Base-by-base conservation (phyloP, 1,140 invertebrate species). In the Drosophila subobscura region DNA sequence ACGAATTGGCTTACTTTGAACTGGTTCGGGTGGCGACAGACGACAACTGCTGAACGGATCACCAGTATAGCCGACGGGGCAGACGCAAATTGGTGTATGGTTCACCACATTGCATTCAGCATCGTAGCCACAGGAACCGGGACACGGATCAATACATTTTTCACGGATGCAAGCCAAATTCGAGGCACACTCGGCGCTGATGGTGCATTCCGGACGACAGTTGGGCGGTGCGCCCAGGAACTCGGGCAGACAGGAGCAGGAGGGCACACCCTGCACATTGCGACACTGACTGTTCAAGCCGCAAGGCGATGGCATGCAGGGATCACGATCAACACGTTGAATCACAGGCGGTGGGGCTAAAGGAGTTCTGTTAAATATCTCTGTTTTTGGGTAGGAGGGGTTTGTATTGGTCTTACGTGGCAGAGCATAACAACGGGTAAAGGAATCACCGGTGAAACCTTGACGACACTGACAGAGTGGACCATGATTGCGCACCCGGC, bases 91-190 rank as follows among this genome's bases (percentile, higher is more conserved):
- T 1, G 96, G 96, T 51, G 95, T 96, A 75, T 97, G 96, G 86
- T 96, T 96, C 8, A 96, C 94, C 1, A 97, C 96, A 93, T 96
- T 95, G 88, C 96, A 98, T 33, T 95, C 93, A n/a, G 96, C 96
- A 44, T 94, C 94, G 70, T 95, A 94, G 14, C 96, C 97, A 89
- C 97, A 98, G 5, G 96, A 95, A 10, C 96, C 96, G 0, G 95
- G 92, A 88, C 96, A 98, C 1, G 97, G 96, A 92, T 98, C 95
- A 2, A 95, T 95, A 90, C 97, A 97, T 81, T 96, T 96, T 79
- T 97, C 95, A 76, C 96, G 95, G 12, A 97, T 93, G 78, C 97
- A 97, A 22, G 96, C 96, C 85, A 95, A 94, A 44, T 95, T 95
- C 42, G 94, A 93, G 5, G 95, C 92, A 91, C 97, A 98, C 92